Base-by-base conservation (phyloP, 2,888 invertebrate genomes). In the Heliconius cydno region DNA sequence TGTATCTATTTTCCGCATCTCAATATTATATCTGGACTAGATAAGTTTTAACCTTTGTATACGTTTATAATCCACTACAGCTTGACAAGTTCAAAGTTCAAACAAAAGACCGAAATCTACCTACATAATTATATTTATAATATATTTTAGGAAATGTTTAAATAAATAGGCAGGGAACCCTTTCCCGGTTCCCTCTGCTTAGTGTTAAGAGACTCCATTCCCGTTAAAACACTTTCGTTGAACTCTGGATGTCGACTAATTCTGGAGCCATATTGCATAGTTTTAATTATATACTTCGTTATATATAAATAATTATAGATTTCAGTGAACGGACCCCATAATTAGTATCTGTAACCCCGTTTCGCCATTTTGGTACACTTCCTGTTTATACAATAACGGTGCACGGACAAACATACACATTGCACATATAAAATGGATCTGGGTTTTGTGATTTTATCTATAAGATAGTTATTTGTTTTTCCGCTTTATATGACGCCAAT, bases 321-420 rank as follows among this genome's bases (percentile, higher is more conserved):
- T 74, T 78, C 60, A 74, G 67, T 73, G 63, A 79, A 75, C 68
- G 75, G 70, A 9, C 28, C 30, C 7, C 15, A 30, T 60, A 74
- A 78, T 78, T 73, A 60, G 60, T 74, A 74, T 78, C 78, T 52
- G 60, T 70, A 68, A 60, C 70, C 74, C 38, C 68, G 41, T 79
- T 75, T 68, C 68, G 74, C 79, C 79, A 79, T 79, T 79, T 75
- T 75, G 15, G 68, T 74, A 22, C 28, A 63, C 79, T 79, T 79
- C 79, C 79, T 79, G 74, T 79, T 70, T 68, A 74, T 68, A 70
- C 30, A 71, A 30, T 79, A 76, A 79, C 76, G 70, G 76, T 79
- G 34, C 28, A 74, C 19, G 30, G 28, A 78, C 72, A 66, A 66
- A 75, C 65, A 75, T n/a, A 75, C 74, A 75, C 74, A 74, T 38